Base-by-base conservation (phyloP, 2,888 invertebrate genomes). In the Acrocyrtus sp. region DNA sequence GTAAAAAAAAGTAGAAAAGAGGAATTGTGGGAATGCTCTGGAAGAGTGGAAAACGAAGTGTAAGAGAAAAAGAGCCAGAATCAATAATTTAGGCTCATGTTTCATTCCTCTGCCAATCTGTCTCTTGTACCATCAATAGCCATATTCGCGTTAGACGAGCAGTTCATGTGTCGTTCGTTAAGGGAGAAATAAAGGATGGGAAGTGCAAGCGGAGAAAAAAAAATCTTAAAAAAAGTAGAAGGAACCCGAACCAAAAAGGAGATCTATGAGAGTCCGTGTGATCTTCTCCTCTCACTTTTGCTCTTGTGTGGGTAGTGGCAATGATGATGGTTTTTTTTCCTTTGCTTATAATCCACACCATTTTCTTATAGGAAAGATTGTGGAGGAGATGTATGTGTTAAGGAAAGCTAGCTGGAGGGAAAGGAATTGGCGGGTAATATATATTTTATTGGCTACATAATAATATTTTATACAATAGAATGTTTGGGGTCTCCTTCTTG, bases 21-120 rank as follows among this genome's bases (percentile, higher is more conserved):
- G 45, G 26, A 58, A 58, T 45, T 24, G n/a, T 39, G 53, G 10
- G 3, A 29, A 41, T n/a, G n/a, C n/a, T n/a, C n/a, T n/a, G n/a
- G 17, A 34, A 67, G 57, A 67, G 56, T 65, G 50, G n/a, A 56
- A 66, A 50, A 29, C 39, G 41, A 41, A 66, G 66, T 21, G 58
- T 27, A 39, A 50, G 21, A 47, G 47, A 47, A 45, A 65, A 27
- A 34, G 67, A 58, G 58, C 68, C 60, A 69, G 68, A 69, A 69
- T 69, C 68, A 69, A 69, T 69, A 69, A 69, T 69, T 69, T 69
- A 69, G 68, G 61, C 68, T 69, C 68, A 69, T 69, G 68, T 69
- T 69, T 70, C 62, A 62, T 70, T 62, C 69, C 50, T 48, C 50
- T 70, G 69, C 69, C 61, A 62, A 62, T 62, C 69, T 70, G 69